phyloP scores from a whole-genome alignment of 2,797 vertebrate genomes.

The Artibeus jamaicensis region DNA sequence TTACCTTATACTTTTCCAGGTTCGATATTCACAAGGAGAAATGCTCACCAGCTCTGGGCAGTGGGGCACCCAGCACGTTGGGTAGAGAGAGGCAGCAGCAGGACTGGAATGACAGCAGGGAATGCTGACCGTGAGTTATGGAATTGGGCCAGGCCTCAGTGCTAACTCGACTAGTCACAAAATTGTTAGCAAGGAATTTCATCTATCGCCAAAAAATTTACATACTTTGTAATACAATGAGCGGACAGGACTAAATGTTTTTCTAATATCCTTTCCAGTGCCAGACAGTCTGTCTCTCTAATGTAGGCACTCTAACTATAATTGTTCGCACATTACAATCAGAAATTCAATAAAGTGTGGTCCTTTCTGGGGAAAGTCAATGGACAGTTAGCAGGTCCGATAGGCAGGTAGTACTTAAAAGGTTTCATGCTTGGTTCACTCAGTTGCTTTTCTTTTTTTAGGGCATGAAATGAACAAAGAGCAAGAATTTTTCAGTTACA shows the following conservation, averaged over 20 bases:
- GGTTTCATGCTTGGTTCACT: not conserved
- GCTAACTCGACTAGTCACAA: not conserved
- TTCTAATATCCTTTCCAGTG: not conserved
- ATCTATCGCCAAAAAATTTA: not conserved
- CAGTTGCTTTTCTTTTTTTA: not conserved
- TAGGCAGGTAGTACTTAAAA: not conserved
- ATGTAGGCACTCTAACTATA: not conserved
- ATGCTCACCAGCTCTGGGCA: not conserved
- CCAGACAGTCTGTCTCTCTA: not conserved
- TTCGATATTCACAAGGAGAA: not conserved
- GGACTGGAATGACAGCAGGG: not conserved
- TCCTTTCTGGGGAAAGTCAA: not conserved
- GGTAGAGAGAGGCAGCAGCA: not conserved
- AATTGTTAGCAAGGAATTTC: not conserved
- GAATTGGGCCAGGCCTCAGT: not conserved
- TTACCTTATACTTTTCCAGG: not conserved
- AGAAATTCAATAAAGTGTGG: not conserved
- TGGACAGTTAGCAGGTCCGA: not conserved
- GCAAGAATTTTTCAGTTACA: not conserved
- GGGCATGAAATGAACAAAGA: not conserved
- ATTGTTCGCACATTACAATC: not conserved
- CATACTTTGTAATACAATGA: not conserved
- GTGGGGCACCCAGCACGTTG: not conserved
- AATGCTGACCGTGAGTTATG: not conserved
- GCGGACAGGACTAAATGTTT: not conserved